phyloP scores from a whole-genome alignment of 2,797 vertebrate genomes.

The Hypotaenidia okinawae region DNA sequence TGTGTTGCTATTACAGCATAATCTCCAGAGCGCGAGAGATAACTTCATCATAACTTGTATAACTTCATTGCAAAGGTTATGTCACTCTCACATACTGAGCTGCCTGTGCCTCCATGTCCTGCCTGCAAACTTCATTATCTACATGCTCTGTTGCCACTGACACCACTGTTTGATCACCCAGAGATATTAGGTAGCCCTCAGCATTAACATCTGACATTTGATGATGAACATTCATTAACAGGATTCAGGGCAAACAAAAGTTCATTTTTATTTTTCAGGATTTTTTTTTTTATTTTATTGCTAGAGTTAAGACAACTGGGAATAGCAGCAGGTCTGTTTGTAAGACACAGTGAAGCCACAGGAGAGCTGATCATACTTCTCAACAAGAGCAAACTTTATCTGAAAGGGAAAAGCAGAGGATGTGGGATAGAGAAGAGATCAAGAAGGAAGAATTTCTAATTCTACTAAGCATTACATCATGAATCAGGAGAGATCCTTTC shows the following conservation, averaged over 20 bases:
- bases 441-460: neutral
- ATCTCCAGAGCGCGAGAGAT: neutral
- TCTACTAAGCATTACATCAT: neutral
- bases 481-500: neutral
- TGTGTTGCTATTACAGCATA: neutral
- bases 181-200: neutral
- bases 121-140: neutral
- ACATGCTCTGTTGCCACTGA: neutral
- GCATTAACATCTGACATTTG: neutral
- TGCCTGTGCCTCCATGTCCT: neutral
- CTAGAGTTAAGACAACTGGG: neutral
- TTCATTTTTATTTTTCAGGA: neutral
- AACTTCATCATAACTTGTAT: neutral
- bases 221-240: neutral
- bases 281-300: neutral
- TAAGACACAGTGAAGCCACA: neutral
- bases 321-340: neutral
- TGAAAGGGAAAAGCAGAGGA: neutral
- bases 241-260: neutral
- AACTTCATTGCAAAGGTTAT: neutral
- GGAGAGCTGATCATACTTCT: neutral
- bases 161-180: neutral
- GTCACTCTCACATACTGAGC: neutral
- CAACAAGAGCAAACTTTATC: neutral
- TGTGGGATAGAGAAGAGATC: neutral